A percentile compares a stretch with the other conserved stretches of the same genome.
phyloP scores from a whole-genome alignment of 2,888 invertebrate species.

The Holacanthella duospinosa region DNA sequence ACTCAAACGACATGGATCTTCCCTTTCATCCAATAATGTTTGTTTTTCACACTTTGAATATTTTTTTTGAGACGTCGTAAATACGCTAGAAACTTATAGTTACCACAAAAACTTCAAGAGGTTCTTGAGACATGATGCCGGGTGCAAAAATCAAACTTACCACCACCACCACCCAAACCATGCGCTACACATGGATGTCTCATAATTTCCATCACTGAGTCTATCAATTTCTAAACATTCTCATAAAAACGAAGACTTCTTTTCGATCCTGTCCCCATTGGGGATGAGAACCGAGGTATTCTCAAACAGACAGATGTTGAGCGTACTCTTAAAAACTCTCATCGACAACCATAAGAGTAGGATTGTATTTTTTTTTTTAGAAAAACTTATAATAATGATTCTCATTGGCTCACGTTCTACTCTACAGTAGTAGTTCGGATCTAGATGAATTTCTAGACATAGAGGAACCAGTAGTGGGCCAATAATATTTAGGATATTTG shows the following conservation, averaged over 20 bases:
- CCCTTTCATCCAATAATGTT: not conserved
- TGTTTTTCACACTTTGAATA: slow-evolving; percentile 2
- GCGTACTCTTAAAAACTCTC: too few relatives aligned
- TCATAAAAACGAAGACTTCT: not conserved
- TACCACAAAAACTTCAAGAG: not conserved
- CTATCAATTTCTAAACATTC: not conserved
- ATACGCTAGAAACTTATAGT: not conserved
- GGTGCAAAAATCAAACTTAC: too few relatives aligned
- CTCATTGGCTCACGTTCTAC: too few relatives aligned
- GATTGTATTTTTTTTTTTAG: too few relatives aligned
- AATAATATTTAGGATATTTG: not conserved
- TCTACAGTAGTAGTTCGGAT: too few relatives aligned
- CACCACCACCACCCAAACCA: not conserved
- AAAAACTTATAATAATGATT: too few relatives aligned
- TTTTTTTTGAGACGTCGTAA: not conserved
- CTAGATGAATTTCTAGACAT: too few relatives aligned
- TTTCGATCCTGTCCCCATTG: not conserved
- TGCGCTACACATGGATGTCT: not conserved
- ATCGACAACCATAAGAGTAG: too few relatives aligned
- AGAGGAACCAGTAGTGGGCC: too few relatives aligned
- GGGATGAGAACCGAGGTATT: not conserved
- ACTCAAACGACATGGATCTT: not conserved
- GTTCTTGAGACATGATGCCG: not conserved
- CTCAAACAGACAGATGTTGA: not conserved
- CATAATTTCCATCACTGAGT: not conserved